Percentiles rank a stretch among this genome's conserved stretches.
Evolutionary conservation across 2,888 invertebrate genomes (phyloP).

Genomic region (Leptinotarsa haldemani): DNA sequence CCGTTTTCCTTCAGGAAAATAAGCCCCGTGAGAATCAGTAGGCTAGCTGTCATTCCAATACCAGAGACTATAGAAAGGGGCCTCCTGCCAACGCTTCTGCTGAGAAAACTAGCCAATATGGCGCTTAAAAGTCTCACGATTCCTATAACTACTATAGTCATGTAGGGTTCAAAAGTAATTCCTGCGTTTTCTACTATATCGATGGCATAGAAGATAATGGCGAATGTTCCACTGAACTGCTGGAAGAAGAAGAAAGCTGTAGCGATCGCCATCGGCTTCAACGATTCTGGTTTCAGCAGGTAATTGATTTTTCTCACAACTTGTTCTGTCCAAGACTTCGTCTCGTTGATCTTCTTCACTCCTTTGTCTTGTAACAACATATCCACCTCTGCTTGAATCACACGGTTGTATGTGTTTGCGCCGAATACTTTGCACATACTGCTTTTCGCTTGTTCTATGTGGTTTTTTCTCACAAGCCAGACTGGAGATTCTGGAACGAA

Average conservation of each 20-base stretch:
- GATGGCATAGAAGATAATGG: conserved; percentile 71
- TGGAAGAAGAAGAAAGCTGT: conserved; percentile 70
- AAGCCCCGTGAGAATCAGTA: conserved; percentile 67
- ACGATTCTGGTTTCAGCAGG: conserved; percentile 62
- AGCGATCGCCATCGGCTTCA: conserved; percentile 67
- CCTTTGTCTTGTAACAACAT: conserved; percentile 51
- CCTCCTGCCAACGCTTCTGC: conserved; percentile 70
- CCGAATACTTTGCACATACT: conserved; percentile 65
- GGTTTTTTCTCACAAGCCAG: conserved; percentile 68
- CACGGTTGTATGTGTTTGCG: conserved; percentile 51
- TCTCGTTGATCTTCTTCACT: conserved; percentile 37
- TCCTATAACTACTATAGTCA: conserved; percentile 69
- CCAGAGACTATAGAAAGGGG: conserved; percentile 72
- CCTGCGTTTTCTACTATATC: conserved; percentile 67
- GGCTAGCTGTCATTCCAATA: conserved; percentile 68
- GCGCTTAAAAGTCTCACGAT: conserved; percentile 66
- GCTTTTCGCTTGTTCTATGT: conserved; percentile 65
- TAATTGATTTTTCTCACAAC: conserved; percentile 54
- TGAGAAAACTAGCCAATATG: conserved; percentile 64
- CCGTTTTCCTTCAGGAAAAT: conserved; percentile 58
- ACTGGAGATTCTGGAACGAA: conserved; percentile 70
- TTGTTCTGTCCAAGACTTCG: conserved; percentile 48
- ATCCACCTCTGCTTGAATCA: conserved; percentile 57
- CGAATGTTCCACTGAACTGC: conserved; percentile 71
- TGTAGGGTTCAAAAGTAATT: conserved; percentile 65